Conservation (phyloP, 2,113 vertebrate genomes). For the Oreocharis arfaki region DNA sequence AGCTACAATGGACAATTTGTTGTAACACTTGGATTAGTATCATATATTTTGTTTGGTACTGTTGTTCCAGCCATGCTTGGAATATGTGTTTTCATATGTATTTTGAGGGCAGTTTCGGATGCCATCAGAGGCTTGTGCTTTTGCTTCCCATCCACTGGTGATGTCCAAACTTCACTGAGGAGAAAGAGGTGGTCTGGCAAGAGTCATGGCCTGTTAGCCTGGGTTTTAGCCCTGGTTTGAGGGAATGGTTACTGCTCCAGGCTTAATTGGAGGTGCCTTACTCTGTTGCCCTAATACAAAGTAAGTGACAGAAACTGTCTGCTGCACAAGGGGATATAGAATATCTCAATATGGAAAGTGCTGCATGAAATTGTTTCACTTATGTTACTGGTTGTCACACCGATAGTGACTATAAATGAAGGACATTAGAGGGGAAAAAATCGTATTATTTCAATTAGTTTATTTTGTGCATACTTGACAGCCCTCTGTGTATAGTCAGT, state of each 20-base stretch:
- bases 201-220: not conserved
- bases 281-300: not conserved
- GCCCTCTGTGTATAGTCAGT: not conserved
- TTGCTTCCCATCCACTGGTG: not conserved
- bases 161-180: not conserved
- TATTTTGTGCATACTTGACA: constrained; percentile 10
- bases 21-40: not conserved
- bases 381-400: not conserved
- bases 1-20: not conserved
- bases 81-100: not conserved
- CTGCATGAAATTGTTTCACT: not conserved
- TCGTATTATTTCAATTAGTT: not conserved
- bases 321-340: not conserved
- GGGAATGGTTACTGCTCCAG: accelerated
- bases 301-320: not conserved
- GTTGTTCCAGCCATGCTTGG: not conserved
- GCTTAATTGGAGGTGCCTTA: not conserved
- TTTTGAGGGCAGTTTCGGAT: not conserved
- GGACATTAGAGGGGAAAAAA: not conserved
- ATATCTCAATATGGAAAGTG: not conserved
- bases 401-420: not conserved
- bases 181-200: not conserved
- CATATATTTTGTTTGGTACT: not conserved
- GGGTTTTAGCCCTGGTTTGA: not conserved
- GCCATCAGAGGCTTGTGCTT: not conserved